These are phyloP conservation scores for Drosophila hamatofila DNA, from an alignment of 2,888 invertebrate species.

Conservation along the genomic window DNA sequence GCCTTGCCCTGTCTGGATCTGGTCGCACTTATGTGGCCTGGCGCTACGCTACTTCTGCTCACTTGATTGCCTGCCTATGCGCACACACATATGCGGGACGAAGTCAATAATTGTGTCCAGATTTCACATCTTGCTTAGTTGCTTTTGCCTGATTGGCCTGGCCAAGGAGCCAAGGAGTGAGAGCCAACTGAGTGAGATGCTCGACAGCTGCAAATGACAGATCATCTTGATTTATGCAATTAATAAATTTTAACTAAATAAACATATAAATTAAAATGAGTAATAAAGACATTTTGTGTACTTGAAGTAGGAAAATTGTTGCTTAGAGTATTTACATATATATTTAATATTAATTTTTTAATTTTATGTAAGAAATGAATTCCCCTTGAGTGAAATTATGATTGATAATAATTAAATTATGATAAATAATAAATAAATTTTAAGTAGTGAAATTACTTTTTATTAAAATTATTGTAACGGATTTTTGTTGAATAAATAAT, in stretches of 20 bases:
- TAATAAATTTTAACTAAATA: neutral
- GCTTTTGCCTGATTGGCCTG: constrained; percentile 6
- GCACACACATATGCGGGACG: constrained; percentile 63
- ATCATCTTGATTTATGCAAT: constrained; percentile 1
- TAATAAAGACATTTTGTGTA: too few relatives aligned
- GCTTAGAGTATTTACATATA: too few relatives aligned
- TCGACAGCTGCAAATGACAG: constrained; percentile 22
- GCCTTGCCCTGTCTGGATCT: constrained; percentile 23
- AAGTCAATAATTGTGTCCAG: constrained; percentile 43
- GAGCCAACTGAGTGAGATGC: neutral
- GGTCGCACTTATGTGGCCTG: constrained; percentile 48
- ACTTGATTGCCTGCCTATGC: constrained; percentile 46
- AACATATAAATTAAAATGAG: too few relatives aligned
- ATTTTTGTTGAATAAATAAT: too few relatives aligned
- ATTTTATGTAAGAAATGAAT: too few relatives aligned
- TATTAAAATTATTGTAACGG: too few relatives aligned
- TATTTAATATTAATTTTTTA: too few relatives aligned
- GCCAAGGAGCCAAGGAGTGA: neutral
- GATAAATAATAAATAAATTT: too few relatives aligned
- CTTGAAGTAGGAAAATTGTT: too few relatives aligned
- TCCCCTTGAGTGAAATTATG: too few relatives aligned
- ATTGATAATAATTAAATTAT: too few relatives aligned
- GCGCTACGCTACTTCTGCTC: constrained; percentile 54
- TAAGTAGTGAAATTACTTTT: too few relatives aligned
- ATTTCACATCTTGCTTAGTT: constrained; percentile 36